These are phyloP conservation scores for Stercorarius parasiticus DNA, from an alignment of 2,113 vertebrate genomes.

Conservation along the genomic window DNA sequence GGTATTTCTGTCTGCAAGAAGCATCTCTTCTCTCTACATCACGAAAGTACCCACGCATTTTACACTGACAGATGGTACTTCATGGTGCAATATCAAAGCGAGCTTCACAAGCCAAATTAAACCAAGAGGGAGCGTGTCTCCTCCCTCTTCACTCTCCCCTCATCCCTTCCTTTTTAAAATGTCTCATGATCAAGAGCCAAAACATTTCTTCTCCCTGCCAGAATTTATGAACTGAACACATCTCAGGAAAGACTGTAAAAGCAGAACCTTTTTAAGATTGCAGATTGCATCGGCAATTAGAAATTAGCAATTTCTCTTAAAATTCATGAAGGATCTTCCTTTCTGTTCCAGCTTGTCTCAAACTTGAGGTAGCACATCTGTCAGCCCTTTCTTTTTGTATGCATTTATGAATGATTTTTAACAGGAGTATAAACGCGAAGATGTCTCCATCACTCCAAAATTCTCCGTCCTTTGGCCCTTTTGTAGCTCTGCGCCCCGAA, in stretches of 20 bases:
- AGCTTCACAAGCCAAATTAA: constrained; percentile 36
- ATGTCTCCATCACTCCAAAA: neutral
- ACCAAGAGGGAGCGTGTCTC: constrained; percentile 18
- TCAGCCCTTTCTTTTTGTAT: neutral
- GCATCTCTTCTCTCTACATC: neutral
- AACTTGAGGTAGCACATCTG: neutral
- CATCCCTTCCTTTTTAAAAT: constrained; percentile 20
- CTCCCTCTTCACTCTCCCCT: constrained; percentile 5
- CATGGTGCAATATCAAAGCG: constrained; percentile 13
- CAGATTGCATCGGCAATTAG: neutral
- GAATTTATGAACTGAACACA: constrained; percentile 9
- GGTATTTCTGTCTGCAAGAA: constrained; percentile 6
- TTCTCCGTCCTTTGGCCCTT: neutral
- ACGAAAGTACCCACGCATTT: neutral
- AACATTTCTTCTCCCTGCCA: constrained; percentile 53
- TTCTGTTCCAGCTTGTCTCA: neutral
- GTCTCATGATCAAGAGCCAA: constrained; percentile 60
- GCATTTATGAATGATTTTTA: neutral
- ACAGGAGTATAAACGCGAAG: neutral
- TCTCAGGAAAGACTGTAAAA: constrained; percentile 14
- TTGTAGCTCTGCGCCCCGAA: neutral
- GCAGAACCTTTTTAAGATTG: neutral
- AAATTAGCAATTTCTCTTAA: constrained; percentile 2
- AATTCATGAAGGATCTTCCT: neutral
- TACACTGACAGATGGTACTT: constrained; percentile 48